Evolutionary conservation across 2,888 invertebrate species (phyloP).

Genomic region (Parnassius glacialis): DNA sequence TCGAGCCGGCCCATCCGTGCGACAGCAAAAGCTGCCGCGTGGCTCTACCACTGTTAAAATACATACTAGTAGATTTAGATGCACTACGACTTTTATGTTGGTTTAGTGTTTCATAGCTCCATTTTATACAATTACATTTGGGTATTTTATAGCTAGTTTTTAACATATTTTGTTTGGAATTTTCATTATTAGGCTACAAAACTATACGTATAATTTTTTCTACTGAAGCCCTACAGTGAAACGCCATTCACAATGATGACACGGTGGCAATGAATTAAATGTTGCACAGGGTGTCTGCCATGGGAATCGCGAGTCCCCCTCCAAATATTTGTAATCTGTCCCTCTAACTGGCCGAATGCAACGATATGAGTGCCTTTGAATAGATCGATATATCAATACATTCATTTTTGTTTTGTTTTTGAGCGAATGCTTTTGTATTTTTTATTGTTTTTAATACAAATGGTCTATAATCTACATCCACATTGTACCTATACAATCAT

Average conservation of each 20-base stretch:
- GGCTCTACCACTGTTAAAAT: too few species aligned
- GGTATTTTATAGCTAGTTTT: too few species aligned
- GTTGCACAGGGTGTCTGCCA: slow-evolving; percentile 46
- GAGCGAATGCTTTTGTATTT: slow-evolving; percentile 26
- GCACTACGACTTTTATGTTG: too few species aligned
- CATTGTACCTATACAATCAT: too few species aligned
- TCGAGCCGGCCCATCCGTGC: too few species aligned
- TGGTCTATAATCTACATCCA: not conserved
- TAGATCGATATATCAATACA: slow-evolving; percentile 10
- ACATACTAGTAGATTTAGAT: too few species aligned
- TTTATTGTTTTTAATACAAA: not conserved
- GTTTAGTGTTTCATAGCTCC: too few species aligned
- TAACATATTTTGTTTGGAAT: too few species aligned
- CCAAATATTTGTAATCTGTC: slow-evolving; percentile 39
- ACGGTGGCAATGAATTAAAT: slow-evolving; percentile 58
- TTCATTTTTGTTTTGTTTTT: slow-evolving; percentile 5
- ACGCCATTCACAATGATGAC: slow-evolving; percentile 48
- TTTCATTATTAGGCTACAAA: too few species aligned
- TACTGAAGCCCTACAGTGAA: slow-evolving; percentile 32
- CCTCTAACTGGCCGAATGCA: slow-evolving; percentile 27
- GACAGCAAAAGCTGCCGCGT: too few species aligned
- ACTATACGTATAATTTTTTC: not conserved
- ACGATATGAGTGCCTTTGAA: slow-evolving; percentile 2
- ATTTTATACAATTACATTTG: too few species aligned
- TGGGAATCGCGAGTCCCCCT: slow-evolving; percentile 53